phyloP scores from a whole-genome alignment of 1,140 invertebrate genomes.

The Hestina assimilis region DNA sequence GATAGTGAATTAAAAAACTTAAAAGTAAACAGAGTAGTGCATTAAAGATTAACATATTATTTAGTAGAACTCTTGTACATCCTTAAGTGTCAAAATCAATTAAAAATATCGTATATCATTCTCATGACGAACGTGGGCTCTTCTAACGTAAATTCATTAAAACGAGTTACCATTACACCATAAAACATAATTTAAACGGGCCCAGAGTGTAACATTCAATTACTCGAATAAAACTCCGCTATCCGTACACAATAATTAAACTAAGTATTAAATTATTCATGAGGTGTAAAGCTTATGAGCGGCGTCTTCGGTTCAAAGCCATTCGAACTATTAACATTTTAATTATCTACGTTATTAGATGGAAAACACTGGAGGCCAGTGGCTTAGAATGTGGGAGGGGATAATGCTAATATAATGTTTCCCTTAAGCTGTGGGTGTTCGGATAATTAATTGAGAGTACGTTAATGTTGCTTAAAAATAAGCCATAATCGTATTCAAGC shows the following conservation, averaged over 20 bases:
- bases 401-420: neutral
- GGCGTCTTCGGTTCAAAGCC: constrained; percentile 31
- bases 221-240: constrained; percentile 27
- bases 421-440: constrained; percentile 15
- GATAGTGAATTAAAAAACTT: too few species aligned
- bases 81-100: too few species aligned
- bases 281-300: constrained; percentile 32
- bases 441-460: constrained; percentile 12
- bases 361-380: constrained; percentile 18
- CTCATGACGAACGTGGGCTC: neutral
- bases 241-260: constrained; percentile 31
- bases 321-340: constrained; percentile 46
- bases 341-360: constrained; percentile 38
- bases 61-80: too few species aligned
- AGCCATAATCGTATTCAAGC: neutral
- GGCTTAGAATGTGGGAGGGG: neutral
- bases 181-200: constrained; percentile 27
- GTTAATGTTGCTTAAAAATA: neutral
- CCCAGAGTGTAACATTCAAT: constrained; percentile 29
- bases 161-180: constrained; percentile 5
- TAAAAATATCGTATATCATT: too few species aligned
- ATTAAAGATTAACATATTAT: too few species aligned
- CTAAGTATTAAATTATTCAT: constrained; percentile 38
- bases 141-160: constrained; percentile 1
- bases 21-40: too few species aligned